Percentiles rank a stretch among this genome's conserved stretches.
Evolutionary conservation across 2,797 vertebrate species (phyloP).

Genomic region (Tympanoctomys barrerae): DNA sequence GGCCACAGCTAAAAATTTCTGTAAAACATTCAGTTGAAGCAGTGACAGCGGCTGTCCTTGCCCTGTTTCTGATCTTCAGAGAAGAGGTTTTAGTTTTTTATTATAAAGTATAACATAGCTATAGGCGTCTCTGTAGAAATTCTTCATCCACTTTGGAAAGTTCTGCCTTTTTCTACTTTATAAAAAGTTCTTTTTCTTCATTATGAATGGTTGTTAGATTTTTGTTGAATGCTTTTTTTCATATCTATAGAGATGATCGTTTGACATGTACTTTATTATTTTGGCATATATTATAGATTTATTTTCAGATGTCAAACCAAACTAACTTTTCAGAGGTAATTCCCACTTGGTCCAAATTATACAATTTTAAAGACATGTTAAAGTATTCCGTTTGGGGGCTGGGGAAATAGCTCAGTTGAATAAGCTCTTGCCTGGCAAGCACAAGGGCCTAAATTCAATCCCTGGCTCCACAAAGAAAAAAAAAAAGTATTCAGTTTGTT

Average conservation of each 20-base stretch:
- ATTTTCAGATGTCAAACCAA: neutral
- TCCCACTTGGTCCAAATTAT: neutral
- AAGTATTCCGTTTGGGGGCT: neutral
- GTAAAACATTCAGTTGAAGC: neutral
- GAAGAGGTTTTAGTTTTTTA: neutral
- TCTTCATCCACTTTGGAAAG: neutral
- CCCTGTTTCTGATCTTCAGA: slow-evolving; percentile 16
- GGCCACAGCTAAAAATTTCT: neutral
- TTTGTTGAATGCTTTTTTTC: neutral
- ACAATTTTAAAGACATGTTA: neutral
- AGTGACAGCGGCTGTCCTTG: neutral
- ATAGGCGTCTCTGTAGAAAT: neutral
- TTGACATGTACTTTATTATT: neutral
- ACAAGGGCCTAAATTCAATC: too few species aligned
- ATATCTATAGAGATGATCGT: neutral
- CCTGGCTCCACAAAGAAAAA: too few species aligned
- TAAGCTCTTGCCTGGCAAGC: too few species aligned
- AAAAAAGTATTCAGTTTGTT: neutral
- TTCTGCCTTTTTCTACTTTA: neutral
- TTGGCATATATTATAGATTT: neutral
- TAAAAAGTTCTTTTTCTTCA: neutral
- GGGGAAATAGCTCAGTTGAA: too few species aligned
- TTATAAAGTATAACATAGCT: neutral
- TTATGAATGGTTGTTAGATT: neutral
- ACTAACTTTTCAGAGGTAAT: neutral